Evolutionary conservation across 2,113 vertebrate genomes (phyloP).

Genomic region (Pelvicachromis taeniatus): DNA sequence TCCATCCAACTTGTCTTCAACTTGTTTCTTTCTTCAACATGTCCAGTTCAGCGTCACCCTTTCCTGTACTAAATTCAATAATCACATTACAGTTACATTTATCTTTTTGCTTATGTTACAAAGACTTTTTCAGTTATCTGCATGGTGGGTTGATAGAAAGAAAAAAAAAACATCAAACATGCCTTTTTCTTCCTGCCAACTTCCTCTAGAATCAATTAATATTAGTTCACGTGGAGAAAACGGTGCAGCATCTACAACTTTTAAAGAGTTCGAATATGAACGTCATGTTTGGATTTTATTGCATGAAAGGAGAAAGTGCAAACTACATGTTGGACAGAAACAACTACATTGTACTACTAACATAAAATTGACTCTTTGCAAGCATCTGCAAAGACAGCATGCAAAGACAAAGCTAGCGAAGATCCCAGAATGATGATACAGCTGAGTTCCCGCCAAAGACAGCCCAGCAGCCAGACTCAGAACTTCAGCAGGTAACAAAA

Average conservation of each 20-base stretch:
- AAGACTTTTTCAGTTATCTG: not conserved
- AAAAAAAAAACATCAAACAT: not conserved
- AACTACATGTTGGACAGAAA: not conserved
- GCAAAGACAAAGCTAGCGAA: not conserved
- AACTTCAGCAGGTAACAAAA: not conserved
- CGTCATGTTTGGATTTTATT: not conserved
- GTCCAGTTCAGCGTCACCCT: not conserved
- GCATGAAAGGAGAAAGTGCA: not conserved
- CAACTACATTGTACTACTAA: accelerated
- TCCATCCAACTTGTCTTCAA: not conserved
- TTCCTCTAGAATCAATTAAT: not conserved
- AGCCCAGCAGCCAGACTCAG: not conserved
- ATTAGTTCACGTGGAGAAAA: not conserved
- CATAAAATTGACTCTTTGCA: not conserved
- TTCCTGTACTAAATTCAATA: not conserved
- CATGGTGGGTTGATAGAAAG: not conserved
- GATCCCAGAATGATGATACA: not conserved
- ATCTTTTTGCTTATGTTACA: not conserved
- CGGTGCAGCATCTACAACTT: not conserved
- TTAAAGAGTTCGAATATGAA: not conserved
- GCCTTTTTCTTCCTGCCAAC: not conserved
- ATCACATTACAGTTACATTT: not conserved
- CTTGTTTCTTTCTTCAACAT: not conserved
- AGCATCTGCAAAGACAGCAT: not conserved
- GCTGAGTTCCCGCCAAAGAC: not conserved